These are phyloP conservation scores for Psix sp. DNA, from an alignment of 1,140 invertebrate genomes.

Conservation along the genomic window DNA sequence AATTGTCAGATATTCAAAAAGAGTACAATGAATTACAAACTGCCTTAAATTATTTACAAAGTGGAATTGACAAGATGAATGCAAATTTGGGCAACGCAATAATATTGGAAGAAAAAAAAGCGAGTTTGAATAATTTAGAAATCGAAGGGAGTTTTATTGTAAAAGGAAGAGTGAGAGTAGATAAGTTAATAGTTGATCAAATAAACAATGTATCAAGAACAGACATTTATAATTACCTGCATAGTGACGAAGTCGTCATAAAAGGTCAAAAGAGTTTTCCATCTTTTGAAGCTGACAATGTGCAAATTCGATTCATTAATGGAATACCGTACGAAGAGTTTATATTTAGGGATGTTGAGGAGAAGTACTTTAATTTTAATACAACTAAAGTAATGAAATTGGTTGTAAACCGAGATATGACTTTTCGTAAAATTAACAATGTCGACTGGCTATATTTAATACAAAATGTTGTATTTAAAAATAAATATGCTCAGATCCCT, in stretches of 20 bases:
- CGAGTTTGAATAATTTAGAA: slow-evolving; percentile 23
- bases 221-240: slow-evolving; percentile 26
- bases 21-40: slow-evolving; percentile 17
- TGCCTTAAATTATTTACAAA: slow-evolving; percentile 29
- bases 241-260: slow-evolving; percentile 25
- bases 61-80: slow-evolving; percentile 5
- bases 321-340: slow-evolving; percentile 58
- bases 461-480: slow-evolving; percentile 61
- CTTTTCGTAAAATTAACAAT: slow-evolving; percentile 49
- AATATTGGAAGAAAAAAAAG: background rate
- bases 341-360: slow-evolving; percentile 34
- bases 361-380: slow-evolving; percentile 39
- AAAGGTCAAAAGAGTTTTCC: slow-evolving; percentile 57
- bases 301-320: slow-evolving; percentile 61
- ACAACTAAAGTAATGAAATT: slow-evolving; percentile 60
- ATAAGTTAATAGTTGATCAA: slow-evolving; percentile 48
- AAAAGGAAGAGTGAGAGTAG: slow-evolving; percentile 48
- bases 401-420: slow-evolving; percentile 51
- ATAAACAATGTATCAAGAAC: slow-evolving; percentile 51
- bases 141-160: slow-evolving; percentile 57
- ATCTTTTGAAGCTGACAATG: slow-evolving; percentile 52
- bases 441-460: slow-evolving; percentile 60
- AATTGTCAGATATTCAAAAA: no score
- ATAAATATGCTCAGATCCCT: slow-evolving; percentile 40
- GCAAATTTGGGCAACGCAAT: background rate